Base-by-base conservation (phyloP, 2,888 invertebrate genomes). In the Heliconius hortense region DNA sequence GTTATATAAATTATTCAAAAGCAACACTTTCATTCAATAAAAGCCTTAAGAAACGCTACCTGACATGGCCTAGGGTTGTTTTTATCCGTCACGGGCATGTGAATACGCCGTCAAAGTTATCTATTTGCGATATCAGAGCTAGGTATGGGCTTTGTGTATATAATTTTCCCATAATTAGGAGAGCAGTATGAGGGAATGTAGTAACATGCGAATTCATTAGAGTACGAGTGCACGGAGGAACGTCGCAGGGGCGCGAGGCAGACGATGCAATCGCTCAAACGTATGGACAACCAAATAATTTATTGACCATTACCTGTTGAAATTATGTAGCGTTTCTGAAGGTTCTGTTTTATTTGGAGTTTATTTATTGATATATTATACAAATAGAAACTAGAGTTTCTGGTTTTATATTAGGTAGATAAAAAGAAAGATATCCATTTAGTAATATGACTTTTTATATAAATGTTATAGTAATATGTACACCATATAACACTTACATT, bases 151-250 rank as follows among this genome's bases (percentile, higher is more conserved):
- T 81, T 80, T 79, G 79, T 79, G 79, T 78, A 81, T 83, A 81
- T 81, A 80, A 82, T 82, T 83, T 85, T 87, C 84, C 81, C 85
- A 85, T 86, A 84, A 86, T 85, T 82, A 86, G 82, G 81, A 82
- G 81, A 83, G 80, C 79, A 67, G 77, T 76, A 76, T 74, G 80
- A 82, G 82, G 60, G 74, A 74, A 76, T 70, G 80, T 81, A 82
- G 82, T 83, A 86, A 85, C 87, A 87, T 84, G 87, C 84, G 86
- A 87, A 86, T 86, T 86, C 84, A 86, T 87, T 86, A 87, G 84
- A 81, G 81, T 84, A 84, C 81, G 84, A 82, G 80, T 82, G 83
- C 83, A 81, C 79, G 83, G 82, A 84, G 82, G 77, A 79, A 79
- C 84, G 85, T 83, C 82, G 84, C 81, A 35, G 69, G 69, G 69